Conservation (phyloP, 2,113 vertebrate species). For the Pycnonotus jocosus region DNA sequence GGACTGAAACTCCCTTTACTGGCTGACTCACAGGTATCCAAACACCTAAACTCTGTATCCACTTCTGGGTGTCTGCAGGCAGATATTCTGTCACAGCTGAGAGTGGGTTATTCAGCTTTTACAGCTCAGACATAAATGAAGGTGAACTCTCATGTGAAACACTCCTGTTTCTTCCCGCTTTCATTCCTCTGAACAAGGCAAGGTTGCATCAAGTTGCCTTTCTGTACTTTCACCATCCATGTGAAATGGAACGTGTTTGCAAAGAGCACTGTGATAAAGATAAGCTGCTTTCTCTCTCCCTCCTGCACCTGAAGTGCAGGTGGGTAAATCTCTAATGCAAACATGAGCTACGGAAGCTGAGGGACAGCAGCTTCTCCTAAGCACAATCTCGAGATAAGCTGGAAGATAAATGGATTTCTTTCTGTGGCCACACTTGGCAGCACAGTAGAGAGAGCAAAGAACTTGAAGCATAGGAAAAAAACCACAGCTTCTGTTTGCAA, state of each 20-base stretch:
- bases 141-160: not conserved
- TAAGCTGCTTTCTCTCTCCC: not conserved
- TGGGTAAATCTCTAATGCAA: not conserved
- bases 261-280: not conserved
- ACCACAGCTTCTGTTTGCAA: not conserved
- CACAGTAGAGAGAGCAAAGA: not conserved
- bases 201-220: not conserved
- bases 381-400: not conserved
- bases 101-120: not conserved
- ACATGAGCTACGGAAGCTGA: not conserved
- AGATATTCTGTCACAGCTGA: not conserved
- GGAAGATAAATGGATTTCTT: not conserved
- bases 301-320: not conserved
- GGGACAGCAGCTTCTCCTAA: not conserved
- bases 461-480: not conserved
- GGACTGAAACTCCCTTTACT: not conserved
- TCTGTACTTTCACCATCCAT: accelerated
- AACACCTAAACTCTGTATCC: not conserved
- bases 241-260: not conserved
- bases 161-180: not conserved
- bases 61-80: not conserved
- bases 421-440: not conserved
- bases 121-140: not conserved
- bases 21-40: accelerated
- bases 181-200: not conserved